phyloP scores from a whole-genome alignment of 2,888 invertebrate genomes.

The Griposia aprilina region DNA sequence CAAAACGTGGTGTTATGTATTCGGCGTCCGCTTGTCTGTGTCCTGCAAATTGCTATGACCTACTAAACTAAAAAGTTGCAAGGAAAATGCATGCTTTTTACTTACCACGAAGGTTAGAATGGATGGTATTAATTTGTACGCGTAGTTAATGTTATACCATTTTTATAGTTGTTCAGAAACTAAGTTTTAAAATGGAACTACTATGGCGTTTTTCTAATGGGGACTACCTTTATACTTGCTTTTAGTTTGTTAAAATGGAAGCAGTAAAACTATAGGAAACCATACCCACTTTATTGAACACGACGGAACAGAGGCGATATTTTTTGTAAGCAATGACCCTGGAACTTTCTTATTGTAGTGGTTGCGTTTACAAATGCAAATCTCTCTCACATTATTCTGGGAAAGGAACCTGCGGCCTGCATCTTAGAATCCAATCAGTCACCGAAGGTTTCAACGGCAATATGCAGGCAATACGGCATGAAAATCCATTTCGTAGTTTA shows the following conservation, averaged over 20 bases:
- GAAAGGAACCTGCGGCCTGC: too few species aligned
- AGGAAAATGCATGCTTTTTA: conserved; percentile 41
- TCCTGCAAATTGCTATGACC: conserved; percentile 59
- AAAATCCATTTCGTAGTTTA: too few species aligned
- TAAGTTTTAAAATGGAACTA: conserved; percentile 13
- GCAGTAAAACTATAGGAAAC: not conserved
- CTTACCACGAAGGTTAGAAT: conserved; percentile 28
- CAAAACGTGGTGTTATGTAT: conserved; percentile 8
- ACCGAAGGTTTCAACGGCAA: too few species aligned
- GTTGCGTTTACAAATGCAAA: not conserved
- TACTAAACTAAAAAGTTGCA: conserved; percentile 56
- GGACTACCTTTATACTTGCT: not conserved
- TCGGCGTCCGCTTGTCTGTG: conserved; percentile 56
- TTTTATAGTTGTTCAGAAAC: conserved; percentile 29
- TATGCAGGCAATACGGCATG: too few species aligned
- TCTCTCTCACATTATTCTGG: not conserved
- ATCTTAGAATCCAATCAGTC: too few species aligned
- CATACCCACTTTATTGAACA: not conserved
- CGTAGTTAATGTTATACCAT: conserved; percentile 4
- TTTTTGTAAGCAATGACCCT: not conserved
- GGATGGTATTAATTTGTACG: conserved; percentile 13
- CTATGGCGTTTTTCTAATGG: not conserved
- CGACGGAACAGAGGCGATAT: too few species aligned
- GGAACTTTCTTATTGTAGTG: not conserved
- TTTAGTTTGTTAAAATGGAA: not conserved